Base-by-base conservation (phyloP, 2,888 invertebrate species). In the Leucania comma region DNA sequence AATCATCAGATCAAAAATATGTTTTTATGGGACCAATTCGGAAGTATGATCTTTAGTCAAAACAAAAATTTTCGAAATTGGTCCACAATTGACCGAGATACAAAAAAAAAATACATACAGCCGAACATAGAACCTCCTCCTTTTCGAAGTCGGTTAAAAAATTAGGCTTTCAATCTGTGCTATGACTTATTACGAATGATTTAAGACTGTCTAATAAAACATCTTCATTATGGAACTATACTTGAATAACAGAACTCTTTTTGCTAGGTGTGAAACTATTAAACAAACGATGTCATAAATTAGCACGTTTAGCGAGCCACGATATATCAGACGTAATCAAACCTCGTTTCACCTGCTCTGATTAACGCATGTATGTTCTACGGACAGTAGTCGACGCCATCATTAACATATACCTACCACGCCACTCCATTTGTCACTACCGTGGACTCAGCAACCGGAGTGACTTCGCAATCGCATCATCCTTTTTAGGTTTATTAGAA, bases 261-360 rank as follows among this genome's bases (percentile, higher is more conserved):
- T 68, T 32, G 20, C 32, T 29, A 59, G 46, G 70, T 77, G 57
- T 58, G 56, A 77, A 77, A 38, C 24, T 38, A 48, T 35, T 59
- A 69, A 69, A 77, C 29, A 68, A 58, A 48, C 42, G 5, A 57
- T 22, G 26, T 50, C 35, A 48, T 29, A 69, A 56, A 75, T 72
- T 24, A 77, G 29, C 77, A 65, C 57, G 42, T 63, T 68, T 63
- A 56, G 53, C 22, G 56, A 32, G 58, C 81, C 20, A 68, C 86
- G 87, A 91, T 93, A 91, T 90, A 94, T 93, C 93, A 92, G 90
- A 90, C 79, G 92, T 91, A 93, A 93, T 94, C 92, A 92, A 92
- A 90, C 87, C 87, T 87, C 86, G 90, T 88, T 88, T 87, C 86
- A 76, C 89, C 82, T 87, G 88, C 89, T 85, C 90, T 93, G 93